Base-by-base conservation (phyloP, 2,888 invertebrate species). In the Tenthredo scrophulariae region DNA sequence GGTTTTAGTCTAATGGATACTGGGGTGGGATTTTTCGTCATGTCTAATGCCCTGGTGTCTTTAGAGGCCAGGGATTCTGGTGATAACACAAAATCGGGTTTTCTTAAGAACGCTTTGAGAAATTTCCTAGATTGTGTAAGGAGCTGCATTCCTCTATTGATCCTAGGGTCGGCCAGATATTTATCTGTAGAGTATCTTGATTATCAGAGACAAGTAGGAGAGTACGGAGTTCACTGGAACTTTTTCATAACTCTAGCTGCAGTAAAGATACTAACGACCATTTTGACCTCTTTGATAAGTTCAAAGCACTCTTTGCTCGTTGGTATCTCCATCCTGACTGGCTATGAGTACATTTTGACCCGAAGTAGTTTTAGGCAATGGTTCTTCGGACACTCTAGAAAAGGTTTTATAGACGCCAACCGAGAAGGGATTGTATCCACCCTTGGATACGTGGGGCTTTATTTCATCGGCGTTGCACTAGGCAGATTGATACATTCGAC, bases 141-240 rank as follows among this genome's bases (percentile, higher is more conserved):
- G 86, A 93, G 93, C 77, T 93, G 93, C 26, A 87, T 94, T 62
- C 94, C 94, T 1, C 89, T 96, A 29, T 88, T 96, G 18, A 82
- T 95, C 0, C 92, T 97, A 67, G 97, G 97, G 0, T 86, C 95
- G 1, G 94, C 94, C 0, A 94, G 97, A 86, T 96, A 95, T 88
- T 83, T 96, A 3, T 92, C 94, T 22, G 92, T 96, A 2, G 94
- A 95, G 89, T 92, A 95, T 67, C 93, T 97, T 1, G 95, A 97
- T 88, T 99, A 99, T 93, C 97, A 97, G 85, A 97, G 97, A 90
- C 97, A 98, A 92, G 95, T 97, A 0, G 96, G 97, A 0, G 99
- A 99, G 93, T 99, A 99, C 94, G 99, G 99, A 0, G 95, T 97
- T 0, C 99, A 99, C 93, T 98, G 99, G 98, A 99, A 99, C 93